These are phyloP conservation scores for Philopedon plagiatum DNA, from an alignment of 2,888 invertebrate species.

Conservation along the genomic window DNA sequence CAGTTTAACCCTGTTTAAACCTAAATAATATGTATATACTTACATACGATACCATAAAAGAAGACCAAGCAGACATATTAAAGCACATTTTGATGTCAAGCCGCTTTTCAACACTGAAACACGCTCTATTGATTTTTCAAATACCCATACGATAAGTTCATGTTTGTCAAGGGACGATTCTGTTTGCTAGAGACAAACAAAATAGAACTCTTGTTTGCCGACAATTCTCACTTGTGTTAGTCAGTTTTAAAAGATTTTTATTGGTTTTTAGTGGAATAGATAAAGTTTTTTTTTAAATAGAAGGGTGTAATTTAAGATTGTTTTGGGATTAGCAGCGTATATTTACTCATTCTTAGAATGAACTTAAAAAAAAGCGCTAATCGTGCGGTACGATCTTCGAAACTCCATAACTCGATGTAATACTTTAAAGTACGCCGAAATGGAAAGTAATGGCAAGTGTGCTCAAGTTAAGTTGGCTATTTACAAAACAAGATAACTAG, in stretches of 20 bases:
- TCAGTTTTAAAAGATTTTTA: conserved; percentile 55
- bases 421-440: too few species aligned
- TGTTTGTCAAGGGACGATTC: conserved; percentile 54
- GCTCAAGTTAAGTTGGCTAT: too few species aligned
- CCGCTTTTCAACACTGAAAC: conserved; percentile 48
- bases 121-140: conserved; percentile 58
- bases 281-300: conserved; percentile 39
- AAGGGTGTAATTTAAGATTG: background rate
- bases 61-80: conserved; percentile 36
- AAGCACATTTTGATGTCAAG: conserved; percentile 35
- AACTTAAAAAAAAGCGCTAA: too few species aligned
- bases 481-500: too few species aligned
- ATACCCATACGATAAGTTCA: conserved; percentile 52
- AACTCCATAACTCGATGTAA: too few species aligned
- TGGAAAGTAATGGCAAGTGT: too few species aligned
- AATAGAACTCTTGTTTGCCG: conserved; percentile 58
- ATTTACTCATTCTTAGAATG: too few species aligned
- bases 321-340: background rate
- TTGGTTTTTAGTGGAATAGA: conserved; percentile 46
- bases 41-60: background rate
- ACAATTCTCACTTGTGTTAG: conserved; percentile 59
- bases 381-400: too few species aligned
- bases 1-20: background rate
- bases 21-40: background rate
- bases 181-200: conserved; percentile 57